Conservation (phyloP, 2,797 vertebrate species). For the Agapornis canus region DNA sequence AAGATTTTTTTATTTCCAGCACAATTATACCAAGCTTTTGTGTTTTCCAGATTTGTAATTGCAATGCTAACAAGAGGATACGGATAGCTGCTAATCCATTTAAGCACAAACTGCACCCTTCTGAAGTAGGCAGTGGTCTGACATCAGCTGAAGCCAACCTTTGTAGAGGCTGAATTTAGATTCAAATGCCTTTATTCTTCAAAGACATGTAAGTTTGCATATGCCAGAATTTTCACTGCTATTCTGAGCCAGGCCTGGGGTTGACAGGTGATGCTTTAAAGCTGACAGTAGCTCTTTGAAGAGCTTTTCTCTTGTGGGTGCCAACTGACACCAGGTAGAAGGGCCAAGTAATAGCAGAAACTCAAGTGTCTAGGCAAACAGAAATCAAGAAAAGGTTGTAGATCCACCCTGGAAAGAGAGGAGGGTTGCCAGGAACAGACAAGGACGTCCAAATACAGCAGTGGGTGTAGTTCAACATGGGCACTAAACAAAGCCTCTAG, state of each 20-base stretch:
- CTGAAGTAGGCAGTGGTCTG: not conserved
- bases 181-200: not conserved
- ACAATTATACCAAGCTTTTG: constrained; percentile 53
- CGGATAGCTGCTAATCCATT: constrained; percentile 45
- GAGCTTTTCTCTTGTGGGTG: not conserved
- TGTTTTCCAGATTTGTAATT: constrained; percentile 42
- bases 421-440: not conserved
- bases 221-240: not conserved
- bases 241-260: not conserved
- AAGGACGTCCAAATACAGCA: not conserved
- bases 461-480: not conserved
- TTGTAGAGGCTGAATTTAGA: not conserved
- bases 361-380: not conserved
- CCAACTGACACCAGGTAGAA: not conserved
- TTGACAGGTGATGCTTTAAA: not conserved
- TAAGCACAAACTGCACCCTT: not conserved
- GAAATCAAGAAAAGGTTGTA: not conserved
- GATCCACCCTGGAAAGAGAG: not conserved
- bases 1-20: constrained; percentile 51
- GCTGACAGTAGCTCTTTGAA: not conserved
- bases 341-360: not conserved
- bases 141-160: not conserved
- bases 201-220: not conserved
- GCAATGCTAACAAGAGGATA: constrained; percentile 53
- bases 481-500: not conserved